Base-by-base conservation (phyloP, 2,888 invertebrate genomes). In the Protonemura montana region DNA sequence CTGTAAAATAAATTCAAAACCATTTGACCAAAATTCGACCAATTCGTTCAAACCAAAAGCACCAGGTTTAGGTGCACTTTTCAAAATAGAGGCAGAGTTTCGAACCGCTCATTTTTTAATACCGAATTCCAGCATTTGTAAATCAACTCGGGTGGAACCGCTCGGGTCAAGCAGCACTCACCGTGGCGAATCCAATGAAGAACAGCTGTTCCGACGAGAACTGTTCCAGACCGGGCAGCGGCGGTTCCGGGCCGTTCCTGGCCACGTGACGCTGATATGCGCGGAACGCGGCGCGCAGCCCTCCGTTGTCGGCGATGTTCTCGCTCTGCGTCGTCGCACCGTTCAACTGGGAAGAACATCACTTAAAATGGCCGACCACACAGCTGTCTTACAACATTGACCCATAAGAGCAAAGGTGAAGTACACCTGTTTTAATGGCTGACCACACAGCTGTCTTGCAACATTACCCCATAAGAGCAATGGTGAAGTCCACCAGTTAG, bases 251-350 rank as follows among this genome's bases (percentile, higher is more conserved):
- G 13, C 93, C 92, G 85, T 92, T 90, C 29, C 92, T 91, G 16
- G 89, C 88, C 0, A 92, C 90, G 90, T 91, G 92, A 88, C 91
- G 90, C 87, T 91, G 91, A 92, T 95, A 96, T 0, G 96, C 97
- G 89, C 93, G 91, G 89, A 95, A 96, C 0, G 97, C 96, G 85
- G 97, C 95, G 89, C 97, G 94, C 86, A 98, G 92, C 0, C 97
- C 97, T 86, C 97, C 97, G 91, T 97, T 97, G 92, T 98, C 98
- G 0, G 97, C 97, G 87, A 97, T 97, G 92, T 97, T 97, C 92
- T 97, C 97, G 85, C 97, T 96, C 90, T 96, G 96, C 27, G 97
- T 97, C 91, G 94, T 94, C 89, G 94, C 92, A 77, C 95, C 95
- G 91, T 95, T 95, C 89, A 95, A 93, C 95, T 95, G 89, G 21